Evolutionary conservation across 2,113 vertebrate species (phyloP).

Genomic region (Heteronetta atricapilla): DNA sequence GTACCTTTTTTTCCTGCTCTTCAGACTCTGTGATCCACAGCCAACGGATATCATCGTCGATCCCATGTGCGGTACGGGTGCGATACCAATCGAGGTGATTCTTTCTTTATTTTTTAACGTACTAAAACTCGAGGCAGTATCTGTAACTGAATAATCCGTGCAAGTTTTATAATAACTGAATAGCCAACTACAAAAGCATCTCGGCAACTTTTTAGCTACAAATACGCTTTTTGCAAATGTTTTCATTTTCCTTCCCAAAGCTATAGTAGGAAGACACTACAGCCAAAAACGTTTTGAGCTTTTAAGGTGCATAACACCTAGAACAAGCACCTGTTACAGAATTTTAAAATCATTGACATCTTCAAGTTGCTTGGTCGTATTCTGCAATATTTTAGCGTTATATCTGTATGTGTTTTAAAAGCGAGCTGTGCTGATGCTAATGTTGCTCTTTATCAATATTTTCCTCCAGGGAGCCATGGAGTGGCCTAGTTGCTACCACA

Average conservation of each 20-base stretch:
- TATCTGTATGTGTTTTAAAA: neutral
- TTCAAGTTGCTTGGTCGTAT: neutral
- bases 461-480: slow-evolving; percentile 88
- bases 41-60: slow-evolving; percentile 91
- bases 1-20: slow-evolving; percentile 8
- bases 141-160: neutral
- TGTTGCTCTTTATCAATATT: neutral
- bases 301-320: neutral
- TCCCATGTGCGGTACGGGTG: slow-evolving; percentile 97
- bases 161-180: neutral
- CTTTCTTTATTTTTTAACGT: neutral
- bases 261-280: neutral
- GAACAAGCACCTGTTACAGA: neutral
- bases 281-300: neutral
- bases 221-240: neutral
- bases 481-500: slow-evolving; percentile 87
- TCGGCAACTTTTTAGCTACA: neutral
- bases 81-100: slow-evolving; percentile 95
- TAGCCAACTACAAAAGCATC: neutral
- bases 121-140: neutral
- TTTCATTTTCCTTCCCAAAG: neutral
- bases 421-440: neutral
- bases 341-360: neutral
- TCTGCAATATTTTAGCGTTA: neutral
- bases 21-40: slow-evolving; percentile 91